Evolutionary conservation across 2,888 invertebrate genomes (phyloP).

Genomic region (Leptinotarsa rubiginosa): DNA sequence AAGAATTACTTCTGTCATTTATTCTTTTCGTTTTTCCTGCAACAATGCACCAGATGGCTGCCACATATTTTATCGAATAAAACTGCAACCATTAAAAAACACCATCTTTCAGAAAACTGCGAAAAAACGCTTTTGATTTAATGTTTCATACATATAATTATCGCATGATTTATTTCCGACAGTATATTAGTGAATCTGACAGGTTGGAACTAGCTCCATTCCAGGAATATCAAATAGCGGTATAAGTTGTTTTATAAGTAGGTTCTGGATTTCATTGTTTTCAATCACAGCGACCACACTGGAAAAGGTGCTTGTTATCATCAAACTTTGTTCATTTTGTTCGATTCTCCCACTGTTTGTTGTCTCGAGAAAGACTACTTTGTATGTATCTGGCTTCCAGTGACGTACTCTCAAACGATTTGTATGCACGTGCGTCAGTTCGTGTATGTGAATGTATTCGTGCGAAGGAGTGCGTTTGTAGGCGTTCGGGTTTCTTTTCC

Average conservation of each 20-base stretch:
- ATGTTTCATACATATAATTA: not conserved
- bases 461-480: too few relatives aligned
- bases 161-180: slow-evolving; percentile 1
- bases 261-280: slow-evolving; percentile 18
- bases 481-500: too few relatives aligned
- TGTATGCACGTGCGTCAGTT: not conserved
- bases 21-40: too few relatives aligned
- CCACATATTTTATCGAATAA: too few relatives aligned
- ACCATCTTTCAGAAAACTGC: too few relatives aligned
- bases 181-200: slow-evolving; percentile 7
- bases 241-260: not conserved
- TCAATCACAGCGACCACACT: slow-evolving; percentile 26
- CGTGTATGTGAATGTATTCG: too few relatives aligned
- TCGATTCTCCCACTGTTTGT: slow-evolving; percentile 10
- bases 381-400: slow-evolving; percentile 3
- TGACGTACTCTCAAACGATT: not conserved
- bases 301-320: slow-evolving; percentile 21
- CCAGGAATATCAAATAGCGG: slow-evolving; percentile 22
- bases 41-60: too few relatives aligned
- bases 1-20: too few relatives aligned
- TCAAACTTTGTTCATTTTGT: slow-evolving; percentile 27
- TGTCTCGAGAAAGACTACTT: not conserved
- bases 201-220: not conserved
- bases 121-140: not conserved
- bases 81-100: too few relatives aligned